These are phyloP conservation scores for Zootoca vivipara DNA, from an alignment of 2,113 vertebrate species.

Conservation along the genomic window DNA sequence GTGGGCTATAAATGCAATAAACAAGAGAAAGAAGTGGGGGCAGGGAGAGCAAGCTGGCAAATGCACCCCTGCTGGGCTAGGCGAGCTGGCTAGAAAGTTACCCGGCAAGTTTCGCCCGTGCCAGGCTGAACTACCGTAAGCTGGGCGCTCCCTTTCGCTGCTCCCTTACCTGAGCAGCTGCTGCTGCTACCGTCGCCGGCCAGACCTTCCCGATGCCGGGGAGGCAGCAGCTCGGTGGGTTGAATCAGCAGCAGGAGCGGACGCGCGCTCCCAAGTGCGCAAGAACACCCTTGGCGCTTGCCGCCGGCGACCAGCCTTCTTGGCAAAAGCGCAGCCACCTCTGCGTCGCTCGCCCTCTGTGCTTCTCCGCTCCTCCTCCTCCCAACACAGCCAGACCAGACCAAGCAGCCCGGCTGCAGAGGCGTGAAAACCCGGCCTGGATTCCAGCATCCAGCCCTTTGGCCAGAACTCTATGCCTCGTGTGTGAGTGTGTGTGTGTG, in stretches of 20 bases:
- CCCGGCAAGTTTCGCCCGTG: not conserved
- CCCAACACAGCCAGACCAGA: not conserved
- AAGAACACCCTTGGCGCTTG: not conserved
- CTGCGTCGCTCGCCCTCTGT: not conserved
- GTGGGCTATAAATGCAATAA: no score
- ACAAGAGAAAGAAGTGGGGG: not conserved
- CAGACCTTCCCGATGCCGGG: not conserved
- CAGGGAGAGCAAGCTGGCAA: no score
- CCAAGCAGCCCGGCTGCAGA: not conserved
- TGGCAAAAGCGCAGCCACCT: not conserved
- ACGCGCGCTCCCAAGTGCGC: not conserved
- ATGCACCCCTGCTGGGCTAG: not conserved
- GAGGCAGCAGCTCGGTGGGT: not conserved
- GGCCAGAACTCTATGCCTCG: not conserved
- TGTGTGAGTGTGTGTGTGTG: no score
- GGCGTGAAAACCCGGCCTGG: slow-evolving; percentile 13
- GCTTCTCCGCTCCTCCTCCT: not conserved
- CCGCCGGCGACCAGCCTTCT: not conserved
- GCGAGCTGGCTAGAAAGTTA: not conserved
- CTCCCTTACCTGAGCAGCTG: not conserved
- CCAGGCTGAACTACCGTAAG: not conserved
- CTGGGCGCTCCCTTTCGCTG: not conserved
- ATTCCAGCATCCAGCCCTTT: not conserved
- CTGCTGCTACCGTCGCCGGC: not conserved
- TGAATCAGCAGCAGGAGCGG: not conserved